Conservation (phyloP, 2,888 invertebrate species). For the Agrotis ipsilon region DNA sequence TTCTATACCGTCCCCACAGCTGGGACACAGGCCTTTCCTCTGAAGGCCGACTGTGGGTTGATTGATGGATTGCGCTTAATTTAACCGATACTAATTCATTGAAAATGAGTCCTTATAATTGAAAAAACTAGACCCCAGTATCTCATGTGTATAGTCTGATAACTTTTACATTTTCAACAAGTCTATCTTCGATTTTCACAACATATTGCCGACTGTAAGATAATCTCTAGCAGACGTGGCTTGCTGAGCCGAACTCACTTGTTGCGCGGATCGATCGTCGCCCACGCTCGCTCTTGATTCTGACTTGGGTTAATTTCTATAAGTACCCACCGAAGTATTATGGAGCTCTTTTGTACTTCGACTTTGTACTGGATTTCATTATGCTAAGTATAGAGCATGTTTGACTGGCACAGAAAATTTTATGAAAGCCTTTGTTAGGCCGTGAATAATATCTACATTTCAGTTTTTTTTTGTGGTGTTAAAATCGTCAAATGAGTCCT, state of each 20-base stretch:
- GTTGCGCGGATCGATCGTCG: constrained; percentile 80
- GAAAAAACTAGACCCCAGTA: background rate
- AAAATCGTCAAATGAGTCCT: no score
- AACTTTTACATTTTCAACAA: background rate
- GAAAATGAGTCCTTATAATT: background rate
- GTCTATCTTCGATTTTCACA: constrained; percentile 7
- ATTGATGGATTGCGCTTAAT: background rate
- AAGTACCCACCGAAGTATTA: constrained; percentile 71
- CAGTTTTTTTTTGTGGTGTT: background rate
- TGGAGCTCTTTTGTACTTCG: constrained; percentile 64
- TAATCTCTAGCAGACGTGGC: constrained; percentile 58
- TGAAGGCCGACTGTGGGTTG: background rate
- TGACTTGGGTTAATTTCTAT: constrained; percentile 77
- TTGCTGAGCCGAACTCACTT: constrained; percentile 71
- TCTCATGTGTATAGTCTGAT: background rate
- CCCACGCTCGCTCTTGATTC: constrained; percentile 75
- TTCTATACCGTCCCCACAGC: background rate
- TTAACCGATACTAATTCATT: background rate
- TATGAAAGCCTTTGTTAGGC: constrained; percentile 16
- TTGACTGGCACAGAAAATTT: constrained; percentile 12
- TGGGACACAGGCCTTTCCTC: background rate
- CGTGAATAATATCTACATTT: background rate
- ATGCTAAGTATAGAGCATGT: constrained; percentile 46
- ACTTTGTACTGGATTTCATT: constrained; percentile 56
- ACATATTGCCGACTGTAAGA: constrained; percentile 35